Percentiles rank a stretch among this genome's conserved stretches.
These are phyloP conservation scores for Nasonovia ribisnigri DNA, from an alignment of 2,888 invertebrate species.

Conservation along the genomic window DNA sequence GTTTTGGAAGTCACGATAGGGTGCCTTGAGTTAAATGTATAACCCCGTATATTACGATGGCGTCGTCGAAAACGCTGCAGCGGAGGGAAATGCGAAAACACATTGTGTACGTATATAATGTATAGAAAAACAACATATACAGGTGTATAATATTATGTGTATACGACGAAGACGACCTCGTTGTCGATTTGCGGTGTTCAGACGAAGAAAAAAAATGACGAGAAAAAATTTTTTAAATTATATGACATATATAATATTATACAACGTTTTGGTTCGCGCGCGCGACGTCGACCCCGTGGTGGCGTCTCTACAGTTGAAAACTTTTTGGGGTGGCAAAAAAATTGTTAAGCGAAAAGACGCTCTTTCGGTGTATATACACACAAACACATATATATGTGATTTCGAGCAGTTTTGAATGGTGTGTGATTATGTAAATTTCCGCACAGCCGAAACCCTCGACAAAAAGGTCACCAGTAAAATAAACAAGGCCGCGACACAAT, in stretches of 20 bases:
- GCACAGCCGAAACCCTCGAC: conserved; percentile 6
- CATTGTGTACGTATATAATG: neutral
- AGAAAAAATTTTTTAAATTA: neutral
- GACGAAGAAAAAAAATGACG: neutral
- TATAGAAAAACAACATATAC: neutral
- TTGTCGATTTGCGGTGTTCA: neutral
- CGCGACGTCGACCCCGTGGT: neutral
- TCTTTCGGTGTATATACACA: neutral
- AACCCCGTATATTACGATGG: too few relatives aligned
- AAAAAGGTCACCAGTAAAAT: conserved; percentile 60
- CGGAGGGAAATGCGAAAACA: neutral
- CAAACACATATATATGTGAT: neutral
- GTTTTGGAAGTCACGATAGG: too few relatives aligned
- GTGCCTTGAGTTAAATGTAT: too few relatives aligned
- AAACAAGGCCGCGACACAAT: conserved; percentile 48
- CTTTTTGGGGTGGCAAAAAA: conserved; percentile 13
- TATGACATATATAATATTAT: neutral
- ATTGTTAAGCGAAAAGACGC: neutral
- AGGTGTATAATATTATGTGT: neutral
- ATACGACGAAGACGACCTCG: neutral
- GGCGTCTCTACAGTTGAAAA: conserved; percentile 7
- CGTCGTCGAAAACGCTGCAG: neutral
- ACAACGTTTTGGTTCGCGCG: neutral
- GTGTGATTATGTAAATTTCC: conserved; percentile 57
- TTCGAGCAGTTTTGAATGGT: conserved; percentile 39